Evolutionary conservation across 2,113 vertebrate species (phyloP), one percentile per base, ranked within the genome.

Genomic region (Rhabdomys dilectus): DNA sequence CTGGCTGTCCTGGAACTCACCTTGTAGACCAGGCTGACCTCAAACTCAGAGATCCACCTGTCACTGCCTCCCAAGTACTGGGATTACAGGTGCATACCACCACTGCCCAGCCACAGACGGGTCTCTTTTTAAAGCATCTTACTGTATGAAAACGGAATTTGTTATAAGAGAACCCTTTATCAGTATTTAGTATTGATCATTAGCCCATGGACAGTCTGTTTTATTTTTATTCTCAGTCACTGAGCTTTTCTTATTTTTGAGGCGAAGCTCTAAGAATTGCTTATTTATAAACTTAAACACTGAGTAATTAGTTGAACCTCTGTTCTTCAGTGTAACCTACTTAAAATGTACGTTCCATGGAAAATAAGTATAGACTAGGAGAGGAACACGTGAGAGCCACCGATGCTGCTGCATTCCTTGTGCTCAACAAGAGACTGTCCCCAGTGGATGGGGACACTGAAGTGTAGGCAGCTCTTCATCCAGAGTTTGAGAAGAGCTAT

Each of bases 211-310:
- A 68, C 70, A 77, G 15, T n/a, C 56, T 16, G 90, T 94, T 70
- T 89, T 58, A n/a, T 75, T 29, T 70, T 51, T 91, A 19, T 2
- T 85, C 2, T 86, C n/a, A 80, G 2, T 84, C 48, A 76, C 34
- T 93, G 56, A 62, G 66, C 1, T 72, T 68, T 6, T 56, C 31
- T 82, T 86, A 89, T 86, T 93, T 76, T 81, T 87, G 58, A 91
- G 91, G 26, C 36, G 60, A 91, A 84, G 21, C 72, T 31, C 36
- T 89, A 89, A 91, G 9, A 31, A 91, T 91, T 6, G 48, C 87
- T 95, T 89, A 86, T 72, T 97, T 51, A 75, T 66, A 78, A 42
- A 82, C 66, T 95, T 92, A 76, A 88, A 91, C 88, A 39, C 58
- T 29, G 73, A 88, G 1, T 72, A n/a, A 51, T 90, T 91, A 62